Evolutionary conservation across 1,140 invertebrate genomes (phyloP).

Genomic region (Drosophila mojavensis): DNA sequence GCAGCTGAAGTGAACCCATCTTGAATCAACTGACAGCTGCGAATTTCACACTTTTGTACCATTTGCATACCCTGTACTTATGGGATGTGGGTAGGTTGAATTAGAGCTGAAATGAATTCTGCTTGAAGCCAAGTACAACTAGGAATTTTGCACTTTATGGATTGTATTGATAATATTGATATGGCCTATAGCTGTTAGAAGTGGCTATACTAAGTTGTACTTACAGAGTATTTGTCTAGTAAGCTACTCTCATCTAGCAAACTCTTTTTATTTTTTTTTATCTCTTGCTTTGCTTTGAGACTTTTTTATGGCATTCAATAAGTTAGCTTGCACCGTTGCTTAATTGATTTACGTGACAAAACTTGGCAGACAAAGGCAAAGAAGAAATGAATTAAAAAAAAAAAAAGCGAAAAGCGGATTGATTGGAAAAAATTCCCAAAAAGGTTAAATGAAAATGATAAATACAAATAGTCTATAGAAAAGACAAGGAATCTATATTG

Average conservation of each 20-base stretch:
- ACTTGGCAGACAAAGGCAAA: constrained; percentile 61
- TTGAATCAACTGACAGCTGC: constrained; percentile 11
- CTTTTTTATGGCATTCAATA: constrained; percentile 44
- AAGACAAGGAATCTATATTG: no score
- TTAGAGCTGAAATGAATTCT: neutral
- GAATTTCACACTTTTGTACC: constrained; percentile 10
- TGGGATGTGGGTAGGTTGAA: neutral
- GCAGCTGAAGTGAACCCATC: constrained; percentile 1
- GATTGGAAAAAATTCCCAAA: constrained; percentile 1
- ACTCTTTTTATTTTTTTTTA: neutral
- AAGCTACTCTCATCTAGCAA: no score
- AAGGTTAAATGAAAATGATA: constrained; percentile 40
- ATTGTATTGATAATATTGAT: no score
- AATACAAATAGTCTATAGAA: constrained; percentile 39
- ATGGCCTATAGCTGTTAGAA: no score
- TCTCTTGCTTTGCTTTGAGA: constrained; percentile 3
- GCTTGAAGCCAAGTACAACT: no score
- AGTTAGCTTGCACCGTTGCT: constrained; percentile 40
- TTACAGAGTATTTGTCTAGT: neutral
- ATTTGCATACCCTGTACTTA: neutral
- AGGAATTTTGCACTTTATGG: no score
- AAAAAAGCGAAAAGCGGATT: neutral
- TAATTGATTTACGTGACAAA: constrained; percentile 80
- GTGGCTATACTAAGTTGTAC: no score
- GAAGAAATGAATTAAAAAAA: constrained; percentile 3